Evolutionary conservation across 2,113 vertebrate genomes (phyloP).

Genomic region (Gnathonemus echidnorhynchus): DNA sequence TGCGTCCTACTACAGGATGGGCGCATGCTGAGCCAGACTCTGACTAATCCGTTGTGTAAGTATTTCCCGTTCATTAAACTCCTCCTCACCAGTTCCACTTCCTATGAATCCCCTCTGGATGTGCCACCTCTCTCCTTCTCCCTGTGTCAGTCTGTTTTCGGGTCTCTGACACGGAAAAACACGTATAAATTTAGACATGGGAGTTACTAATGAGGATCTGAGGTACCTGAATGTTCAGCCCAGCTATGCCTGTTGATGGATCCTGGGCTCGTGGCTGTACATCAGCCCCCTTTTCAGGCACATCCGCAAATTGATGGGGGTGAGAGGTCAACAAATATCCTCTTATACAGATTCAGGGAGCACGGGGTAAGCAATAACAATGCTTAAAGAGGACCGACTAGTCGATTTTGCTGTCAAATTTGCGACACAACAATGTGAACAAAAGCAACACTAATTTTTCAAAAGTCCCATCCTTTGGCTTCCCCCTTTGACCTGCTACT

Average conservation of each 20-base stretch:
- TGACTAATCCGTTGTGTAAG: not conserved
- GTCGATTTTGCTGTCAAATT: not conserved
- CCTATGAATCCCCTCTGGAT: not conserved
- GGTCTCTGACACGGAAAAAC: constrained; percentile 47
- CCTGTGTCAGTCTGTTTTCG: not conserved
- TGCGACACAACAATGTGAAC: not conserved
- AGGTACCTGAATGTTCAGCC: not conserved
- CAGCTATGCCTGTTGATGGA: not conserved
- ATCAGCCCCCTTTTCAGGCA: too few species aligned
- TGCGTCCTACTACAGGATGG: not conserved
- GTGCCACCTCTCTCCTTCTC: not conserved
- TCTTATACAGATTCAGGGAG: not conserved
- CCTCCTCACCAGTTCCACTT: not conserved
- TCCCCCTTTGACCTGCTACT: not conserved
- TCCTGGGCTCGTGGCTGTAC: not conserved
- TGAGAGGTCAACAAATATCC: not conserved
- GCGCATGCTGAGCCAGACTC: not conserved
- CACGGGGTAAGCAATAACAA: not conserved
- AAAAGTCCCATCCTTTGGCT: not conserved
- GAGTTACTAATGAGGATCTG: constrained; percentile 16
- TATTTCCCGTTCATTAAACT: not conserved
- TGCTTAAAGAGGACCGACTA: not conserved
- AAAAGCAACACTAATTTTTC: not conserved
- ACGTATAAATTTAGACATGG: constrained; percentile 12
- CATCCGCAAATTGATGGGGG: not conserved